phyloP scores from a whole-genome alignment of 2,113 vertebrate species.

The Polypterus senegalus region DNA sequence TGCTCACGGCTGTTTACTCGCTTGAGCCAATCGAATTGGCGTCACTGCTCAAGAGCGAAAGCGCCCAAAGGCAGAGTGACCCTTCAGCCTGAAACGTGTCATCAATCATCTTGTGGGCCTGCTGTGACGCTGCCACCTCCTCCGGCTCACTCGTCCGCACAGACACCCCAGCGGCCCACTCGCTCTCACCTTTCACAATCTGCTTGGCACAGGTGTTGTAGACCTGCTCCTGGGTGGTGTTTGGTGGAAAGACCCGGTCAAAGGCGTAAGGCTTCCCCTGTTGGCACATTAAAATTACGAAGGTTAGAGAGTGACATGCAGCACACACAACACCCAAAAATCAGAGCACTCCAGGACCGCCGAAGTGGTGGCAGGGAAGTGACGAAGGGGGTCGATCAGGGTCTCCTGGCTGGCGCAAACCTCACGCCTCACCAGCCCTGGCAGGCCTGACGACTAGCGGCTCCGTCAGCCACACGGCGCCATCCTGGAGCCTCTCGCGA shows the following conservation, averaged over 20 bases:
- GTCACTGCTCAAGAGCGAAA: no score
- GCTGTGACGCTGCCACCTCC: not conserved
- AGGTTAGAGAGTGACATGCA: no score
- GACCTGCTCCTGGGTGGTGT: slow-evolving; percentile 83
- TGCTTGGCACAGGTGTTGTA: slow-evolving; percentile 84
- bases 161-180: not conserved
- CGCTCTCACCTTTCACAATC: slow-evolving; percentile 78
- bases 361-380: not conserved
- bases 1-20: accelerated
- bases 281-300: not conserved
- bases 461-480: no score
- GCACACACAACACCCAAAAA: not conserved
- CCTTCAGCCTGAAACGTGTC: no score
- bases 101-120: no score
- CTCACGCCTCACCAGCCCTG: no score
- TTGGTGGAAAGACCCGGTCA: slow-evolving; percentile 77
- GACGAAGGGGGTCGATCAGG: slow-evolving; percentile 3
- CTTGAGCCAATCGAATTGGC: no score
- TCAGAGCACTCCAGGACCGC: not conserved
- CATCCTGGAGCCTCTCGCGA: no score
- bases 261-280: slow-evolving; percentile 76
- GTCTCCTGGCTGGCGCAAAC: not conserved
- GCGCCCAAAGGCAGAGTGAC: no score
- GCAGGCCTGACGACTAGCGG: no score
- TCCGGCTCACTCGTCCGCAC: accelerated